Evolutionary conservation across 64 coral and sea anemone species (phyloP).

Genomic region (Actinia equina): DNA sequence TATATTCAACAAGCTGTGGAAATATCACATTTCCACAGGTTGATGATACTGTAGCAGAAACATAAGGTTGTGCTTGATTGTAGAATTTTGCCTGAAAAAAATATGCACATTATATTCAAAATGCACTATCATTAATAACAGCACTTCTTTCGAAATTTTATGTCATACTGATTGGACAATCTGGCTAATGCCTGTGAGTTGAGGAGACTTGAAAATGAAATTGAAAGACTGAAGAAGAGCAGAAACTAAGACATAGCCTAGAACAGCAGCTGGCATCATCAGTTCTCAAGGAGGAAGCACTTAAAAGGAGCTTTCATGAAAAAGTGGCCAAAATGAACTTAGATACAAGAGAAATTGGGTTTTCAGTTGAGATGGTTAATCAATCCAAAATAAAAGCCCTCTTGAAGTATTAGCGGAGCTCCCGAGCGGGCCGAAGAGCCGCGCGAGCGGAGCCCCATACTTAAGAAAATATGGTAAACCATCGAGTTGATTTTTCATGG

Average conservation of each 20-base stretch:
- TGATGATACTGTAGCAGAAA: not conserved
- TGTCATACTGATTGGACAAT: not conserved
- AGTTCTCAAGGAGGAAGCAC: conserved; percentile 8
- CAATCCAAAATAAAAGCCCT: not conserved
- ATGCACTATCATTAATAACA: not conserved
- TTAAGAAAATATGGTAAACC: no score
- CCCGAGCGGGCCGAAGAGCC: no score
- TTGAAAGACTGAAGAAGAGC: conserved; percentile 6
- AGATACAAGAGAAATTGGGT: conserved; percentile 14
- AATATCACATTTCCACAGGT: not conserved
- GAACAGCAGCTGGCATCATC: conserved; percentile 7
- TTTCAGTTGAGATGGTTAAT: conserved; percentile 5
- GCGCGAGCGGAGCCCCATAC: no score
- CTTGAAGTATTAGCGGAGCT: not conserved
- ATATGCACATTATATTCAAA: not conserved
- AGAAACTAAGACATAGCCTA: not conserved
- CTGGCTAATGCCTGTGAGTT: not conserved
- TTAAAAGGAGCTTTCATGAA: conserved; percentile 7
- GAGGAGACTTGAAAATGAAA: conserved; percentile 3
- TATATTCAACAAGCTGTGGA: not conserved
- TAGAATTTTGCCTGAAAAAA: conserved; percentile 2
- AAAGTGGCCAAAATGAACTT: conserved; percentile 14
- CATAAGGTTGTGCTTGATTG: not conserved
- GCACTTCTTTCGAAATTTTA: not conserved
- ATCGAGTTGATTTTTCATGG: no score